Conservation (phyloP, 2,113 vertebrate species). For the Mustela lutreola region DNA sequence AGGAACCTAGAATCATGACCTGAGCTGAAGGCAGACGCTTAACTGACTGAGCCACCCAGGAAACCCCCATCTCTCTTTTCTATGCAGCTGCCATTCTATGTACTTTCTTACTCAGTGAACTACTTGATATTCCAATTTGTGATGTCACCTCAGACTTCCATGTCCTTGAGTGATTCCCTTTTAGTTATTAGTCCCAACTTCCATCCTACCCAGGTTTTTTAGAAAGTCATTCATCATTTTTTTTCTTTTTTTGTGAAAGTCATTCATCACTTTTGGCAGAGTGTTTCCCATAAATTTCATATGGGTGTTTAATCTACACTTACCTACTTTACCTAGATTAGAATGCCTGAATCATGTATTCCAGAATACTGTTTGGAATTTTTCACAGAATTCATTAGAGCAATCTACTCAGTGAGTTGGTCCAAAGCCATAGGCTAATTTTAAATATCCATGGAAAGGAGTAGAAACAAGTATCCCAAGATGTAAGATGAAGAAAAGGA, state of each 20-base stretch:
- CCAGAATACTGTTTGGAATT: background rate
- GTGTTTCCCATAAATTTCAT: background rate
- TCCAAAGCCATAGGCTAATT: background rate
- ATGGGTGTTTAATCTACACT: background rate
- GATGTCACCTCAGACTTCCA: background rate
- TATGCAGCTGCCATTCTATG: background rate
- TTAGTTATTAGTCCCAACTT: background rate
- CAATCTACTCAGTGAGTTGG: background rate
- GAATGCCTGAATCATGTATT: background rate
- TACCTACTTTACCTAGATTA: background rate
- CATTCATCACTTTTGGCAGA: background rate
- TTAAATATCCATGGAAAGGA: background rate
- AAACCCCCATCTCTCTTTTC: background rate
- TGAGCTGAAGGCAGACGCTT: no score
- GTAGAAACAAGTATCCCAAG: background rate
- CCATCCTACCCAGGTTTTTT: background rate
- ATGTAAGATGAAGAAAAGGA: background rate
- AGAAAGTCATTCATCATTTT: background rate
- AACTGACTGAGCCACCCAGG: no score
- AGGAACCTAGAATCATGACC: no score
- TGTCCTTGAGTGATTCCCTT: background rate
- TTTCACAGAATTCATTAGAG: background rate
- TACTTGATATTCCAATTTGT: background rate
- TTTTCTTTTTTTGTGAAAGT: no score
- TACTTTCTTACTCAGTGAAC: background rate